Evolutionary conservation across 2,888 invertebrate genomes (phyloP).

Genomic region (Aphrophora alni): DNA sequence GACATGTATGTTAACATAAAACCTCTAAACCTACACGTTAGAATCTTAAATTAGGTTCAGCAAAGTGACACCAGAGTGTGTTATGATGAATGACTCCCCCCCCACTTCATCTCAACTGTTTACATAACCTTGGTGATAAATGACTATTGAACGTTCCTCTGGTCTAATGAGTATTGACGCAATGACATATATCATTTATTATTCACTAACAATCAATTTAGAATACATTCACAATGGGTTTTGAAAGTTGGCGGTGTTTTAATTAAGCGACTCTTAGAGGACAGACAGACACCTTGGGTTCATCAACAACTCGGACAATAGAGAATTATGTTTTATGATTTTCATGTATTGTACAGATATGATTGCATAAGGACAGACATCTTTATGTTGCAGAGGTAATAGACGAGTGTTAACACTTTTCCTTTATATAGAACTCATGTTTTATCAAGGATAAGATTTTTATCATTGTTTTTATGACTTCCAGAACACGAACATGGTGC

Average conservation of each 20-base stretch:
- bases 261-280: neutral
- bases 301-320: too few relatives aligned
- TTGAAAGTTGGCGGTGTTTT: neutral
- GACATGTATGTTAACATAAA: neutral
- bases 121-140: conserved; percentile 4
- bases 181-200: conserved; percentile 6
- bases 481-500: too few relatives aligned
- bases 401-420: too few relatives aligned
- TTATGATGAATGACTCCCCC: neutral
- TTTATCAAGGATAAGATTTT: too few relatives aligned
- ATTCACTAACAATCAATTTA: conserved; percentile 1
- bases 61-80: conserved; percentile 9
- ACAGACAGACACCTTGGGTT: neutral
- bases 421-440: too few relatives aligned
- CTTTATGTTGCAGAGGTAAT: neutral
- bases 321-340: neutral
- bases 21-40: neutral
- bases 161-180: neutral
- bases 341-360: neutral
- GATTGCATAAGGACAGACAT: neutral
- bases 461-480: too few relatives aligned
- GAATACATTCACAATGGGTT: conserved; percentile 1
- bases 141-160: neutral
- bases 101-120: neutral
- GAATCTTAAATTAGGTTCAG: neutral